Evolutionary conservation across 2,113 vertebrate genomes (phyloP), one percentile per base, ranked within the genome.

Genomic region (Chlamydotis undulata): DNA sequence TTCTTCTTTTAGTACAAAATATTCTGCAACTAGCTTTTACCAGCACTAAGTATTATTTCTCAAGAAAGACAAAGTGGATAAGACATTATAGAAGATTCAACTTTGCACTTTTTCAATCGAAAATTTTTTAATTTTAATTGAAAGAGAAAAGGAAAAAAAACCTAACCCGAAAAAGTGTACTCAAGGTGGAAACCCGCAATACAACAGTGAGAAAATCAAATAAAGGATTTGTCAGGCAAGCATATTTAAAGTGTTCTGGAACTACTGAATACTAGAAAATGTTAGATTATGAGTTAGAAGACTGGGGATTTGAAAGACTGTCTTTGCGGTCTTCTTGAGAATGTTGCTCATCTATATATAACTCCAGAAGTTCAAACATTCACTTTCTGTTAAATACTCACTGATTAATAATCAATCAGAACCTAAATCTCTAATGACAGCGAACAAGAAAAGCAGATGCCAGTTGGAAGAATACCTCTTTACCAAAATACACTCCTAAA

Each of bases 151-250:
- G 9, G 10, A 4, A 50, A 45, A 47, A 23, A 37, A 19, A 52
- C 25, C 10, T 9, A 65, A n/a, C 3, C 2, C 14, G 49, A 39
- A 76, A 2, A 3, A 7, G 11, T n/a, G 2, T 19, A 31, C 25
- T 47, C 31, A 57, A 14, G 3, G 23, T 73, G 8, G n/a, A 71
- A 91, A 77, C 11, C 39, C 18, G 18, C 9, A 24, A 7, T 53
- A 43, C 18, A 70, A 29, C 4, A 8, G 1, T 50, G 71, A 63
- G 4, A 80, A 67, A 63, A 45, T 12, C 5, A 57, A 43, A 57
- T 14, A 22, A 35, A 56, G 2, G 2, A 9, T 50, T n/a, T 65
- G 4, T 22, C 18, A 67, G 31, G 6, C 1, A 74, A 77, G 13
- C 14, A 25, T 35, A 3, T 29, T 63, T n/a, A 67, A 63, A 81